Base-by-base conservation (phyloP, 2,888 invertebrate species). In the Eurytoma adleriae region DNA sequence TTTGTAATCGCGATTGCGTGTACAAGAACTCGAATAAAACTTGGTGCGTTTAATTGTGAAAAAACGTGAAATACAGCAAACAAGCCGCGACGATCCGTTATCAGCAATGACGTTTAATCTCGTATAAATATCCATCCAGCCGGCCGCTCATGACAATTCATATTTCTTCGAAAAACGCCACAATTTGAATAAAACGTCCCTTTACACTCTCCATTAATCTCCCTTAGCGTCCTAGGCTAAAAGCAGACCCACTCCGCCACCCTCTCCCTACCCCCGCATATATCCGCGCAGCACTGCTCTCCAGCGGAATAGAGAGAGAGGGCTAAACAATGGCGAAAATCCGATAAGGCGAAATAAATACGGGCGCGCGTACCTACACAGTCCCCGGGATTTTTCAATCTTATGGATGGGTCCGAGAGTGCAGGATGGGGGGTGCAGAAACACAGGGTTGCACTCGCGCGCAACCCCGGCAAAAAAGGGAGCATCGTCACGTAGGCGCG, bases 331-430 rank as follows among this genome's bases (percentile, higher is more conserved):
- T 78, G 66, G 61, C 57, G 59, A 14, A 74, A 79, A 79, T 74
- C 79, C 79, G 74, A 79, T 70, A 79, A 74, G 74, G n/a, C 62
- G 69, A 66, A 50, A 74, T 79, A 79, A 79, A 79, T 66, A 74
- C 69, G 57, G 16, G 64, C 12, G 59, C 20, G 24, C 64, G 20
- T 70, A 62, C 40, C 69, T 69, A 40, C 77, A 64, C 64, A 59
- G 30, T 52, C 64, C 48, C 54, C 48, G 12, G 64, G 74, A 79
- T 79, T 79, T 79, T 79, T 79, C 74, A 79, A 79, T 70, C 79
- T 74, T 70, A 72, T n/a, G 64, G 61, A 50, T 61, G 48, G 54
- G 76, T 20, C 48, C 76, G 56, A 14, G 54, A 57, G 54, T 3
- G 27, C 20, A 24, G 24, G 16, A 48, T n/a, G n/a, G 57, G 5